phyloP scores from a whole-genome alignment of 92 coral and sea anemone species.

The Actinostola sp. region DNA sequence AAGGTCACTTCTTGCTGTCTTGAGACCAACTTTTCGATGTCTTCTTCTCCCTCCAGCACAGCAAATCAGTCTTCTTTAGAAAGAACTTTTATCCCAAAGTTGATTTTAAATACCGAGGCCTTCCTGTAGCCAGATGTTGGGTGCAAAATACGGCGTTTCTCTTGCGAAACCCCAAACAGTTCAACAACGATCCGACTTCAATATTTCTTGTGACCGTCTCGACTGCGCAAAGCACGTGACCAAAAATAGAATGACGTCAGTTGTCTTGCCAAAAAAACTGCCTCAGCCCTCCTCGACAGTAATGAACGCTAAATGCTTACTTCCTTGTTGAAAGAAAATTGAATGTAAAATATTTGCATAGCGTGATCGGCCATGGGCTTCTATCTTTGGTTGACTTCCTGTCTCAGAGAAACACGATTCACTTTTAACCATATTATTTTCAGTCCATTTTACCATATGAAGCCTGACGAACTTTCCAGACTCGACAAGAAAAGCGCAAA shows the following conservation, averaged over 20 bases:
- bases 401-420: too few species aligned
- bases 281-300: constrained; percentile 18
- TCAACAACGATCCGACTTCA: constrained; percentile 27
- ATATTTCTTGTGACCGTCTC: constrained; percentile 42
- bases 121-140: background rate
- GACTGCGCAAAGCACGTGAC: constrained; percentile 55
- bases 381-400: too few species aligned
- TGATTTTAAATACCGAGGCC: constrained; percentile 5
- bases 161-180: constrained; percentile 47
- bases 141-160: constrained; percentile 23
- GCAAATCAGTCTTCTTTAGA: background rate
- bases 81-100: background rate
- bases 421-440: too few species aligned
- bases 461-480: too few species aligned
- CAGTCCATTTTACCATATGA: too few species aligned
- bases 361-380: too few species aligned
- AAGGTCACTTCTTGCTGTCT: constrained; percentile 6
- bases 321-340: constrained; percentile 9
- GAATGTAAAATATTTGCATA: too few species aligned
- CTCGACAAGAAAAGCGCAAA: too few species aligned
- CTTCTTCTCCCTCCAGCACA: constrained; percentile 2
- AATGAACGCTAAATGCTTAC: background rate
- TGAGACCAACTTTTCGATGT: constrained; percentile 26
- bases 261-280: background rate
- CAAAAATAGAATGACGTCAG: constrained; percentile 50